A percentile compares a stretch with the other conserved stretches of the same genome.
Conservation (phyloP, 2,888 invertebrate species). For the Drosophila prostipennis region DNA sequence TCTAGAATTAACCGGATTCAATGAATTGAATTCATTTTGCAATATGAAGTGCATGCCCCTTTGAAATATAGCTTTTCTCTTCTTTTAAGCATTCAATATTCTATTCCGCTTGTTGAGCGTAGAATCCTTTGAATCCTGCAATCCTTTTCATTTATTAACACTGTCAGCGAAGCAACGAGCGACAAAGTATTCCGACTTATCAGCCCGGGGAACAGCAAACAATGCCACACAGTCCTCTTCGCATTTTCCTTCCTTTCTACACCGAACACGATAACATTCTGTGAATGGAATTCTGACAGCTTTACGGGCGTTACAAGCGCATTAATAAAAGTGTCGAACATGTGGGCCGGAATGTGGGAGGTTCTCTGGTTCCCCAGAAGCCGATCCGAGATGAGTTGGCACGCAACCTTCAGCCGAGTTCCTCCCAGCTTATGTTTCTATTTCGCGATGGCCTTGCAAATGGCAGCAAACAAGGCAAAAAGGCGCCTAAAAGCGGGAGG, state of each 20-base stretch:
- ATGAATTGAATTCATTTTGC: not conserved
- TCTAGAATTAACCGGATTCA: not conserved
- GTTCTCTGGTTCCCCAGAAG: not conserved
- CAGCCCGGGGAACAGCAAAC: slow-evolving; percentile 48
- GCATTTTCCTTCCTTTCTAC: not conserved
- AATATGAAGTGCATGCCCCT: no score
- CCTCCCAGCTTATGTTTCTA: slow-evolving; percentile 29
- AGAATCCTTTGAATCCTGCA: not conserved
- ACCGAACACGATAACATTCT: slow-evolving; percentile 50
- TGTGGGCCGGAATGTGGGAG: slow-evolving; percentile 30
- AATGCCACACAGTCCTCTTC: slow-evolving; percentile 12
- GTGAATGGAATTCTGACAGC: slow-evolving; percentile 73
- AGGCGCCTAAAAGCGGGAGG: slow-evolving; percentile 62
- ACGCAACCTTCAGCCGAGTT: slow-evolving; percentile 64
- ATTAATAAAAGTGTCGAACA: slow-evolving; percentile 76
- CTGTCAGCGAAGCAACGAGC: slow-evolving; percentile 58
- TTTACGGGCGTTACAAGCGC: slow-evolving; percentile 64
- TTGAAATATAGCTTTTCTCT: not conserved
- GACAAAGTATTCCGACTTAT: slow-evolving; percentile 28
- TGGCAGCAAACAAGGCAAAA: slow-evolving; percentile 29
- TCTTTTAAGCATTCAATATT: not conserved
- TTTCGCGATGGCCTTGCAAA: slow-evolving; percentile 59
- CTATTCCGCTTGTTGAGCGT: not conserved
- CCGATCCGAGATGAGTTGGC: slow-evolving; percentile 38
- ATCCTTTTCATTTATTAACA: slow-evolving; percentile 63